Evolutionary conservation across 2,797 vertebrate species (phyloP).

Genomic region (Anguilla pacifica): DNA sequence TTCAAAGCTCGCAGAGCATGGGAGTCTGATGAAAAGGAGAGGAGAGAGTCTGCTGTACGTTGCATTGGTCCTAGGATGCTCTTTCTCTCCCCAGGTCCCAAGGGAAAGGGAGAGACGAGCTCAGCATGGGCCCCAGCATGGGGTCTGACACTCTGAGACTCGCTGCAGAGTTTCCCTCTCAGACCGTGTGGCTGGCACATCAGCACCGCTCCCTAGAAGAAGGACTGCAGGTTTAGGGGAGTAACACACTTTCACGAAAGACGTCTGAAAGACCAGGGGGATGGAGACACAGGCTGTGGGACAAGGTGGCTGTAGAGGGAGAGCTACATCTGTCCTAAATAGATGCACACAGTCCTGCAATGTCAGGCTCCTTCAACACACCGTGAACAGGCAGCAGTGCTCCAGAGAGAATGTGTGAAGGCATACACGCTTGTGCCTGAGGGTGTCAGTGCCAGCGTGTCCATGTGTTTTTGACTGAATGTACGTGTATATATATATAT

Average conservation of each 20-base stretch:
- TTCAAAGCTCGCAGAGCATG: background rate
- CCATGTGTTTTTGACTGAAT: background rate
- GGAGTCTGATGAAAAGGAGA: background rate
- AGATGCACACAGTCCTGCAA: background rate
- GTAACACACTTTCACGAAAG: background rate
- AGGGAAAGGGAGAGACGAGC: slow-evolving; percentile 14
- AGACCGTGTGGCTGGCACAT: background rate
- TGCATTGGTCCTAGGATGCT: background rate
- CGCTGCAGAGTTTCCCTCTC: background rate
- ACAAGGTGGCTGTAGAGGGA: background rate
- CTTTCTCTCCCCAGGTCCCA: background rate
- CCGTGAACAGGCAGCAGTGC: background rate
- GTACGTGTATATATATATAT: background rate
- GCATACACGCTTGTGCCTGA: background rate
- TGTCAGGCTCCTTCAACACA: slow-evolving; percentile 8
- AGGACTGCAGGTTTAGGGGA: background rate
- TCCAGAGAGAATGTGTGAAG: background rate
- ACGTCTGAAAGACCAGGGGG: background rate
- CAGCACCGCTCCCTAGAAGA: background rate
- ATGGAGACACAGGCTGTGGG: background rate
- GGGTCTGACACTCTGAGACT: background rate
- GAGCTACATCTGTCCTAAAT: background rate
- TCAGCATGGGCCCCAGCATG: slow-evolving; percentile 13
- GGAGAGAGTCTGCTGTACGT: background rate
- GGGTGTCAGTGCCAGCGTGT: background rate